phyloP scores from a whole-genome alignment of 2,797 vertebrate genomes.

The Poliocrania exsul region DNA sequence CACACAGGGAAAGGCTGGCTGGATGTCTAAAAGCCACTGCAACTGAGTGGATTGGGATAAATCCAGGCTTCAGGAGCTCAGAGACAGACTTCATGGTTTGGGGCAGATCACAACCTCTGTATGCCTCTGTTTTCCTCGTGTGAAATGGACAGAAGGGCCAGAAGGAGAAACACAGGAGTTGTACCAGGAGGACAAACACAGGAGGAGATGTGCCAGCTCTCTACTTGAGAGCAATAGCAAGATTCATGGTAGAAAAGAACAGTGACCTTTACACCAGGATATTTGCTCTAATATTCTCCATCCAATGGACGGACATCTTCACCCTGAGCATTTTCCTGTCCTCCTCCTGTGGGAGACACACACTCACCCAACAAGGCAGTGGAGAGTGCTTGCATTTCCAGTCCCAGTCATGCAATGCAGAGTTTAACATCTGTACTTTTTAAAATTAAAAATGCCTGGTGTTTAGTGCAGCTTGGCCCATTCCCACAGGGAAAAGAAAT shows the following conservation, averaged over 20 bases:
- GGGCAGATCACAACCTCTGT: neutral
- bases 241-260: neutral
- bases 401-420: rapidly evolving
- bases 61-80: neutral
- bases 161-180: neutral
- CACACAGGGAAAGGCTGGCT: neutral
- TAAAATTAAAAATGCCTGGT: neutral
- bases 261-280: neutral
- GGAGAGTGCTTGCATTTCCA: neutral
- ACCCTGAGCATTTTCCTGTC: neutral
- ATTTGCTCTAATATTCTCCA: neutral
- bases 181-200: neutral
- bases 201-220: neutral
- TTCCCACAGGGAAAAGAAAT: neutral
- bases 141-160: neutral
- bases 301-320: rapidly evolving
- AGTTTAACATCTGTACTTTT: neutral
- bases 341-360: neutral
- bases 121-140: neutral
- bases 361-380: rapidly evolving
- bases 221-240: no score
- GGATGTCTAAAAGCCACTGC: neutral
- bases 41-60: neutral
- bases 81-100: neutral
- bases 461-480: neutral